Evolutionary conservation across 2,797 vertebrate genomes (phyloP), one percentile per base, ranked within the genome.

Genomic region (Luscinia luscinia): DNA sequence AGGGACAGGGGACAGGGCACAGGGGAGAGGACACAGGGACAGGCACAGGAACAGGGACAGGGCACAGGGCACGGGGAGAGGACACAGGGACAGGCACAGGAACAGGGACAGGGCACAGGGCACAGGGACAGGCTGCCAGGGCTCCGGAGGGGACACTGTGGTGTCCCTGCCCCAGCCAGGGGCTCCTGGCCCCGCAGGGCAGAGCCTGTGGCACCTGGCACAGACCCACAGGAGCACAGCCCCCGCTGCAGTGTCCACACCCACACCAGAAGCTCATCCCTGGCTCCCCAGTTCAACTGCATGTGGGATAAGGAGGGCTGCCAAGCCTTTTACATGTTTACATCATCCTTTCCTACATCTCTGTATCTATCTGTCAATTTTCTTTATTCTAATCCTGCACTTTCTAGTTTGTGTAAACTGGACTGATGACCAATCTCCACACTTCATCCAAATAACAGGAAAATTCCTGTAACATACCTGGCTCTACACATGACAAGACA

Each of bases 271-370:
- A 45, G 3, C 23, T 26, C 62, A 15, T 6, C 13, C 6, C 22
- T 2, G 15, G 34, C 58, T 45, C 52, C 30, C 17, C 11, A 28
- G 26, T 9, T 34, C 68, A 43, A 9, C 16, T 30, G 27, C 12
- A 16, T 2, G 2, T 2, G 3, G 9, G 22, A 52, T 9, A 46
- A 24, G 1, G 15, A 28, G 27, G 18, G 12, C 6, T 3, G 49
- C 64, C 10, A 76, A 61, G 36, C 46, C 61, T 51, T 61, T 34
- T 15, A 45, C 13, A 19, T 3, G 32, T 75, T 55, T 43, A 2
- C 7, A 64, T 11, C 69, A 63, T 8, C n/a, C 62, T n/a, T 28
- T 48, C n/a, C 22, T 21, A 70, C 21, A 19, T 26, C 48, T 73
- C 51, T 20, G 26, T 28, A 64, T 26, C 20, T 27, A 45, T 8